Evolutionary conservation across 2,113 vertebrate genomes (phyloP).

Genomic region (Chloropsis cyanopogon): DNA sequence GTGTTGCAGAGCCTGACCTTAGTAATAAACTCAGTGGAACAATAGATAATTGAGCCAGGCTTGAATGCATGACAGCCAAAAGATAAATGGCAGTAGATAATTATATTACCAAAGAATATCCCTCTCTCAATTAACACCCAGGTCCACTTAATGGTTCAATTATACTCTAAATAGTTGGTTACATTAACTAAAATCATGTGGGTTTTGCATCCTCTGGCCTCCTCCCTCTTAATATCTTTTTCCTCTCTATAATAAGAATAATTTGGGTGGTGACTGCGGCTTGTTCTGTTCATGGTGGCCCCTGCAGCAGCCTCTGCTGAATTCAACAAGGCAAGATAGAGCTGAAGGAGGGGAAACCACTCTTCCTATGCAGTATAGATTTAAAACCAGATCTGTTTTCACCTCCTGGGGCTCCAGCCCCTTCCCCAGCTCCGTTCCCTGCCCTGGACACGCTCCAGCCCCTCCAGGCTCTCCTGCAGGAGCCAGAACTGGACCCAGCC

Average conservation of each 20-base stretch:
- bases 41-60: conserved; percentile 30
- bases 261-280: not conserved
- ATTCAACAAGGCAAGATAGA: not conserved
- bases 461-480: not conserved
- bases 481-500: not conserved
- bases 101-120: conserved; percentile 28
- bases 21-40: conserved; percentile 3
- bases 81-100: conserved; percentile 10
- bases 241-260: not conserved
- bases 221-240: not conserved
- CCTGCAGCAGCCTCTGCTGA: not conserved
- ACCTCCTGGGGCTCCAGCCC: not conserved
- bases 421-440: not conserved
- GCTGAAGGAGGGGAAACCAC: not conserved
- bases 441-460: not conserved
- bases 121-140: conserved; percentile 16
- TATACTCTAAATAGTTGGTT: conserved; percentile 13
- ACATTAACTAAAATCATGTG: not conserved
- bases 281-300: not conserved
- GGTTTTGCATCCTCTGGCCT: not conserved
- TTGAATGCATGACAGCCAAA: conserved; percentile 23
- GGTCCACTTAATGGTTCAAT: conserved; percentile 18
- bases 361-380: not conserved
- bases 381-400: not conserved
- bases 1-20: conserved; percentile 26